These are phyloP conservation scores for Arctia plantaginis DNA, from an alignment of 2,888 invertebrate species.

Conservation along the genomic window DNA sequence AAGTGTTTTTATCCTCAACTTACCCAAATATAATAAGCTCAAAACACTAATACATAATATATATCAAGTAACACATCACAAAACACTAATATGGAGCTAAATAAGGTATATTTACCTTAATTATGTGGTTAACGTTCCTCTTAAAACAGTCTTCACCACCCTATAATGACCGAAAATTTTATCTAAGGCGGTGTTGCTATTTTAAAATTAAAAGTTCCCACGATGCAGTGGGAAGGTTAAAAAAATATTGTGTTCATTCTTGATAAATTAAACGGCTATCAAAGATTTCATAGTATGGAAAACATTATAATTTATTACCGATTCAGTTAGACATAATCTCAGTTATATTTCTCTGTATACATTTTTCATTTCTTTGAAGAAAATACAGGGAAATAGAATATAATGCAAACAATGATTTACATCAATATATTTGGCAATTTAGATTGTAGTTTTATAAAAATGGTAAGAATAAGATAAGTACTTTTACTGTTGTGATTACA, in stretches of 20 bases:
- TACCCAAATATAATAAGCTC: constrained; percentile 25
- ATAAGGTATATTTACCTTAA: constrained; percentile 55
- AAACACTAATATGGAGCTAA: constrained; percentile 26
- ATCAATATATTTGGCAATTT: too few species aligned
- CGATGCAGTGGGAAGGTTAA: not conserved
- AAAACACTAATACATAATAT: constrained; percentile 17
- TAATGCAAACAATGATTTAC: too few species aligned
- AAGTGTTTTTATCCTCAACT: constrained; percentile 27
- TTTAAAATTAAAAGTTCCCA: not conserved
- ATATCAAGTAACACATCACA: constrained; percentile 25
- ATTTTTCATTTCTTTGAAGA: too few species aligned
- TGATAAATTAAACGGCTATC: not conserved
- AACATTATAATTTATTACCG: too few species aligned
- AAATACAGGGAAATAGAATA: too few species aligned
- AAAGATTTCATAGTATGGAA: too few species aligned
- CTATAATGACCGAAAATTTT: constrained; percentile 41
- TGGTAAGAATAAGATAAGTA: too few species aligned
- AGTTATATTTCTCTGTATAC: too few species aligned
- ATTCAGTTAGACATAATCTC: too few species aligned
- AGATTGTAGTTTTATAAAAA: too few species aligned
- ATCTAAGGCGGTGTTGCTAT: not conserved
- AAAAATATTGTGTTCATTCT: not conserved
- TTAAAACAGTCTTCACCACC: constrained; percentile 55
- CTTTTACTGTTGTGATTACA: too few species aligned
- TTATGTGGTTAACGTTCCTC: constrained; percentile 45